A percentile compares a stretch with the other conserved stretches of the same genome.
Evolutionary conservation across 1,140 invertebrate species (phyloP).

Genomic region (Drosophila navojoa): DNA sequence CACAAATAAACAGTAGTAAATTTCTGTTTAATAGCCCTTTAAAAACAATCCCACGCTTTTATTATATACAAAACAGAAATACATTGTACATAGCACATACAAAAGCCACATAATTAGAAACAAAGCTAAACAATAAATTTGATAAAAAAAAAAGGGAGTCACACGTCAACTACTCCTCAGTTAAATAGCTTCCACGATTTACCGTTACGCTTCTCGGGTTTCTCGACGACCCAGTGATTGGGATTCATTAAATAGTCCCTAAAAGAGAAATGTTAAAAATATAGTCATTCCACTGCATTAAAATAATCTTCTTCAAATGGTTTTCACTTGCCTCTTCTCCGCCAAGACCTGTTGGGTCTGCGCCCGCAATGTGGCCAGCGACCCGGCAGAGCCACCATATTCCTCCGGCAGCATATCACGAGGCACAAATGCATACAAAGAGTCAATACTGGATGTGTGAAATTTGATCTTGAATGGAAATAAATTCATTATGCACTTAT

Average conservation of each 20-base stretch:
- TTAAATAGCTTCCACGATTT: slow-evolving; percentile 64
- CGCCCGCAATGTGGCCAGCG: slow-evolving; percentile 85
- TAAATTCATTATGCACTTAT: background rate
- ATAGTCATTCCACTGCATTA: background rate
- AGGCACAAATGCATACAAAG: slow-evolving; percentile 86
- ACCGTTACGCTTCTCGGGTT: slow-evolving; percentile 59
- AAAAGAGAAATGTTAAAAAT: slow-evolving; percentile 1
- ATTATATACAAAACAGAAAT: slow-evolving; percentile 28
- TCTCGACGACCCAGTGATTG: slow-evolving; percentile 66
- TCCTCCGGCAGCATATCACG: slow-evolving; percentile 87
- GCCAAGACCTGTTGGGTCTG: slow-evolving; percentile 84
- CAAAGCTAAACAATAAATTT: slow-evolving; percentile 7
- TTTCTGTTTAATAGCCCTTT: slow-evolving; percentile 2
- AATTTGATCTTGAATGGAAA: slow-evolving; percentile 85
- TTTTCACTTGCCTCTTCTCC: slow-evolving; percentile 50
- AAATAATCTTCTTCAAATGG: background rate
- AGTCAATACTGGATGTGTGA: slow-evolving; percentile 86
- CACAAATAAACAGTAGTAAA: background rate
- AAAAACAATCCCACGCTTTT: slow-evolving; percentile 1
- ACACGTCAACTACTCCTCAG: background rate
- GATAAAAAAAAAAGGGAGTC: background rate
- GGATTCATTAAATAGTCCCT: slow-evolving; percentile 77
- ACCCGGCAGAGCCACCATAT: slow-evolving; percentile 87
- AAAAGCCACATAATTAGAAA: slow-evolving; percentile 22
- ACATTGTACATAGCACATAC: slow-evolving; percentile 13